A percentile compares a stretch with the other conserved stretches of the same genome.
Conservation (phyloP, 37 sponge, comb jelly and placozoan species). For the Chondrosia reniformis region DNA sequence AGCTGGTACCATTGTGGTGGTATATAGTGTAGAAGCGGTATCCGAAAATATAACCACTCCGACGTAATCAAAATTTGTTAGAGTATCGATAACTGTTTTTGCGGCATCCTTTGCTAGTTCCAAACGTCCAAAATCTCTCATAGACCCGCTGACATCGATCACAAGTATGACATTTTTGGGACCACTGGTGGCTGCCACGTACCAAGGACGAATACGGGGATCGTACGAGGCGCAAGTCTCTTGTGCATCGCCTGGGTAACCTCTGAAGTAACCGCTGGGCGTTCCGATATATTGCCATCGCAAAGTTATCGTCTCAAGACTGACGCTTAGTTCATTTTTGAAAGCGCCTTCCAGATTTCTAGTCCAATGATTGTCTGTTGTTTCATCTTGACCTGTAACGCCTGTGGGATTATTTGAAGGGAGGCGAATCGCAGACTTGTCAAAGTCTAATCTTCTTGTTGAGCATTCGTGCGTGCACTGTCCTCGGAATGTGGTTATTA, state of each 20-base stretch:
- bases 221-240: conserved; percentile 21
- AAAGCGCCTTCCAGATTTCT: not conserved
- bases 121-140: not conserved
- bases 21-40: not conserved
- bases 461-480: conserved; percentile 1
- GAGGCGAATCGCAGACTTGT: not conserved
- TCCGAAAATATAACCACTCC: not conserved
- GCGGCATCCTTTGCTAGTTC: not conserved
- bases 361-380: conserved; percentile 12
- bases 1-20: not conserved
- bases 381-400: not conserved
- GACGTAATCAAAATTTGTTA: conserved; percentile 6
- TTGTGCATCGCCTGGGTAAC: not conserved
- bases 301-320: not conserved
- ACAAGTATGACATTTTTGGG: conserved; percentile 30
- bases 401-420: not conserved
- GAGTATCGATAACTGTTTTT: not conserved
- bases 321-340: not conserved
- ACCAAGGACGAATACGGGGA: conserved; percentile 44
- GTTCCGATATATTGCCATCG: conserved; percentile 26
- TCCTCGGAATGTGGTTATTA: conserved; percentile 2
- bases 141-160: conserved; percentile 13
- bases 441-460: not conserved
- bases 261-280: not conserved
- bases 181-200: conserved; percentile 35